Percentiles rank a stretch among this genome's conserved stretches.
These are phyloP conservation scores for Mus pahari DNA, from an alignment of 2,113 vertebrate species.

Conservation along the genomic window DNA sequence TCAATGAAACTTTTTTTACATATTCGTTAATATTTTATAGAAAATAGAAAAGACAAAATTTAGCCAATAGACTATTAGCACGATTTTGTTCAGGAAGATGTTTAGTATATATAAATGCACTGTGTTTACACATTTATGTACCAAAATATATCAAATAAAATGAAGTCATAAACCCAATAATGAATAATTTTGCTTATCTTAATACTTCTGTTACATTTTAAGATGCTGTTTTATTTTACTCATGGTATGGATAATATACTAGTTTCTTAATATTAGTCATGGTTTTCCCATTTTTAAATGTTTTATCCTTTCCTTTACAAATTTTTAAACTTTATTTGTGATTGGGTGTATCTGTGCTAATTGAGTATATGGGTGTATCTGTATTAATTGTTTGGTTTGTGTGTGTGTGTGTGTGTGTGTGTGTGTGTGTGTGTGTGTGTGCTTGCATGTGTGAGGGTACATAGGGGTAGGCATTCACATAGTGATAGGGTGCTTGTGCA, in stretches of 20 bases:
- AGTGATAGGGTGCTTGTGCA: neutral
- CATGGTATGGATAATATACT: neutral
- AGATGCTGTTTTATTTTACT: neutral
- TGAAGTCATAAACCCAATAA: neutral
- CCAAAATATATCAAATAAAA: neutral
- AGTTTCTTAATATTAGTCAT: neutral
- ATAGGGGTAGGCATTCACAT: neutral
- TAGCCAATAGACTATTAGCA: neutral
- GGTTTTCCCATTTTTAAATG: neutral
- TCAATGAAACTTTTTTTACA: neutral
- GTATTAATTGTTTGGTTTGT: neutral
- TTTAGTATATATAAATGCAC: neutral
- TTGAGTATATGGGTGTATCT: neutral
- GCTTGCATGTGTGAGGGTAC: too few relatives aligned
- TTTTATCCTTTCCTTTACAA: neutral
- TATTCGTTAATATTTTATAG: neutral
- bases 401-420: too few relatives aligned
- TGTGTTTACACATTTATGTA: neutral
- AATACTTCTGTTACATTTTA: constrained; percentile 33
- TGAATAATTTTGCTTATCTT: neutral
- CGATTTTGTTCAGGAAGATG: neutral
- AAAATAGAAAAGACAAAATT: neutral
- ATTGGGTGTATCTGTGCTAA: neutral
- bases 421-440: too few relatives aligned
- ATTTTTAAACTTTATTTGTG: neutral